Base-by-base conservation (phyloP, 2,888 invertebrate species). In the Tipula unca region DNA sequence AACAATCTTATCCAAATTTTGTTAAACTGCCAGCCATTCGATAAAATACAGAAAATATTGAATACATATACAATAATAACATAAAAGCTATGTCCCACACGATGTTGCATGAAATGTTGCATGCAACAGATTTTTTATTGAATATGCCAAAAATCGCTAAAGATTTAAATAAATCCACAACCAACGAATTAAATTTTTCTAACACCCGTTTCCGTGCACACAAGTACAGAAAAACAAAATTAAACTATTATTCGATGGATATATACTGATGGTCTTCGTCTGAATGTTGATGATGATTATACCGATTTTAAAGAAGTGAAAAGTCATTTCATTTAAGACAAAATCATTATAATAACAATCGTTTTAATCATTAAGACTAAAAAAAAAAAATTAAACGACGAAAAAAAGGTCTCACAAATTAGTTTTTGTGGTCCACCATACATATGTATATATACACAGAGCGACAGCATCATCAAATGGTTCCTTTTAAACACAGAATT, bases 261-360 rank as follows among this genome's bases (percentile, higher is more conserved):
- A n/a, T n/a, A n/a, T n/a, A 17, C 48, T 54, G 48, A 54, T 54
- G 17, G 17, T 54, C n/a, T 54, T 54, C 8, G 8, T 54, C 48
- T 54, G 17, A 54, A 54, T 54, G 48, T 6, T 69, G 69, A 69
- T 69, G 69, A 69, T 69, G 69, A 69, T 69, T 69, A 69, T 69
- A 69, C 69, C 69, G 69, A 69, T 69, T 69, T 69, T 69, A 69
- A 69, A 69, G 69, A 69, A 69, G 69, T 69, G 69, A 69, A 69
- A 69, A 69, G 69, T 69, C 69, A 69, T 69, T 69, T 69, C 69
- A 69, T 69, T 69, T 69, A 69, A 69, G 69, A 69, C 69, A 69
- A 69, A 69, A 69, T 69, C 69, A 69, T 69, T 69, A 69, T 69
- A 69, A 69, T 69, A 69, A 69, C 69, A 69, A 69, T 69, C 69